A percentile compares a stretch with the other conserved stretches of the same genome.
phyloP scores from a whole-genome alignment of 2,888 invertebrate species.

The Agrilus cyanescens region DNA sequence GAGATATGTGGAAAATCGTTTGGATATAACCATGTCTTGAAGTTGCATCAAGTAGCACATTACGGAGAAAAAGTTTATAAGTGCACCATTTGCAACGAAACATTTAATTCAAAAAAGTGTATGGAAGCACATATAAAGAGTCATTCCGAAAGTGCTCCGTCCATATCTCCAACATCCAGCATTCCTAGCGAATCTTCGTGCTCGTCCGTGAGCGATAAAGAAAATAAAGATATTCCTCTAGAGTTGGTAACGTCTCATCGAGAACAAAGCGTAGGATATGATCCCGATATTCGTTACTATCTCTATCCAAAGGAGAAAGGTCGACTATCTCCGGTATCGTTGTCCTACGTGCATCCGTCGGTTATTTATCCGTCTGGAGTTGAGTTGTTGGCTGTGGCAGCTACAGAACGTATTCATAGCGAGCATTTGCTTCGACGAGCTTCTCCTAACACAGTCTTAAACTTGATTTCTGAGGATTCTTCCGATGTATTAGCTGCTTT shows the following conservation, averaged over 20 bases:
- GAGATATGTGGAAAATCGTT: conserved; percentile 85
- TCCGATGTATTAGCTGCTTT: conserved; percentile 25
- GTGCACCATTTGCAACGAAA: conserved; percentile 83
- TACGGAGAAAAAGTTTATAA: conserved; percentile 88
- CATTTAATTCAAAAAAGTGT: conserved; percentile 80
- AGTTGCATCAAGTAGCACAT: conserved; percentile 75
- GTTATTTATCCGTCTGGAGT: conserved; percentile 23
- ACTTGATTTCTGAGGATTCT: conserved; percentile 25
- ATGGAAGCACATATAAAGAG: conserved; percentile 83
- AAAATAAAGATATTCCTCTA: conserved; percentile 34
- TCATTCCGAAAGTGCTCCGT: conserved; percentile 46
- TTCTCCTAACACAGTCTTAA: conserved; percentile 26
- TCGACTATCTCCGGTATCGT: conserved; percentile 20
- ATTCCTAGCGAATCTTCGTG: conserved; percentile 31
- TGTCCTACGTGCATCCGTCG: conserved; percentile 15
- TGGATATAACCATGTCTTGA: conserved; percentile 83
- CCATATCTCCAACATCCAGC: conserved; percentile 39
- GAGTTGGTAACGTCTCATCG: conserved; percentile 16
- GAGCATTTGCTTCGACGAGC: conserved; percentile 20
- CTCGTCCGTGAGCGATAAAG: conserved; percentile 37
- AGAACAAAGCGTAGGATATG: conserved; percentile 25
- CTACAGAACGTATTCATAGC: conserved; percentile 32
- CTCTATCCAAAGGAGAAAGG: conserved; percentile 24
- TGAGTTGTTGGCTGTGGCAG: conserved; percentile 35
- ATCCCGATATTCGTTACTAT: conserved; percentile 28